Conservation (phyloP, 2,113 vertebrate species). For the Melanostigma gelatinosum region DNA sequence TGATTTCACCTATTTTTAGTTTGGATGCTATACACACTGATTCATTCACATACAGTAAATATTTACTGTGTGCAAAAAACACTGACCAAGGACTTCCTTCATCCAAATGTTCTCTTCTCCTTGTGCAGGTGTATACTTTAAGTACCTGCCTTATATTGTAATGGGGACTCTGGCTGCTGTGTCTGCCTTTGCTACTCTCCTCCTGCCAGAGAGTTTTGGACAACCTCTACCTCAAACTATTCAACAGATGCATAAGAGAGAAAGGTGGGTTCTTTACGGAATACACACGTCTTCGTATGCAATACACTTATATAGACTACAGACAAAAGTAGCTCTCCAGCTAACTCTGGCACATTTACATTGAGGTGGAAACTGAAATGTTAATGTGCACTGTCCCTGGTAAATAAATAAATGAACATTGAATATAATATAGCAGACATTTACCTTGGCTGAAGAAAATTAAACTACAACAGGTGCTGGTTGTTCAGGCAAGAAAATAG, state of each 20-base stretch:
- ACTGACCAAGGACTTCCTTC: background rate
- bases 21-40: background rate
- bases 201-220: conserved; percentile 89
- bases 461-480: background rate
- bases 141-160: conserved; percentile 87
- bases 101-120: background rate
- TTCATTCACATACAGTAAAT: background rate
- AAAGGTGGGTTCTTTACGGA: conserved; percentile 79
- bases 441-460: background rate
- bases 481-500: background rate
- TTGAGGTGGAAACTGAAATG: background rate
- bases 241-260: conserved; percentile 84
- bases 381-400: background rate
- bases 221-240: conserved; percentile 87
- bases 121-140: conserved; percentile 80
- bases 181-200: conserved; percentile 82
- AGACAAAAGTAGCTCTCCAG: too few relatives aligned
- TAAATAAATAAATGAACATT: background rate
- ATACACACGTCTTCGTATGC: background rate
- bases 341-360: too few relatives aligned
- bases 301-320: background rate
- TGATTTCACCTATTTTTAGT: background rate
- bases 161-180: conserved; percentile 86
- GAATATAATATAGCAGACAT: background rate
- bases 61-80: background rate